Evolutionary conservation across 2,888 invertebrate species (phyloP).

Genomic region (Hyposoter dolosus): DNA sequence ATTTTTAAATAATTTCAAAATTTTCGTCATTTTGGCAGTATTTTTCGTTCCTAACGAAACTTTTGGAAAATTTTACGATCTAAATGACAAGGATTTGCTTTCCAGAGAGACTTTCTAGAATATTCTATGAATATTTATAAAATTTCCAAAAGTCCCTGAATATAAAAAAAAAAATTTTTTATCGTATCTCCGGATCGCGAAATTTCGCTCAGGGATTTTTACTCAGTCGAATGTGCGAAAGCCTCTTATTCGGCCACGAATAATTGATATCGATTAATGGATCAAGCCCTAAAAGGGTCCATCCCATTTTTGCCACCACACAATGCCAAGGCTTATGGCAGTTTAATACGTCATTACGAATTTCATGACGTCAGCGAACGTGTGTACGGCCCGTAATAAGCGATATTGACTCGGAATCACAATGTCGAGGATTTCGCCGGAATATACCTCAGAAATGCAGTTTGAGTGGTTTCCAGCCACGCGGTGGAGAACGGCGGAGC

Average conservation of each 20-base stretch:
- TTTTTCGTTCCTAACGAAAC: too few relatives aligned
- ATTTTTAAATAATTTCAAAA: background rate
- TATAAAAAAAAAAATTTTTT: too few relatives aligned
- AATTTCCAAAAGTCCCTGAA: too few relatives aligned
- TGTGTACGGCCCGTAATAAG: constrained; percentile 21
- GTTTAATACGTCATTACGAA: background rate
- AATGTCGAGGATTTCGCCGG: constrained; percentile 37
- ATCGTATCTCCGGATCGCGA: too few relatives aligned
- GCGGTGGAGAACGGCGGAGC: constrained; percentile 39
- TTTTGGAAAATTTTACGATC: too few relatives aligned
- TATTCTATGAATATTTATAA: too few relatives aligned
- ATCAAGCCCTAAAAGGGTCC: background rate
- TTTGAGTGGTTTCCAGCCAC: constrained; percentile 45
- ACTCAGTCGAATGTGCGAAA: background rate
- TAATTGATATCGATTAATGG: constrained; percentile 10
- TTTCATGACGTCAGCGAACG: constrained; percentile 14
- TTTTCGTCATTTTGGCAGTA: background rate
- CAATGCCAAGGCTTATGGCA: background rate
- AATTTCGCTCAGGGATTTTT: background rate
- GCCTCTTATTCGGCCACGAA: background rate
- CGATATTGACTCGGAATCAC: constrained; percentile 8
- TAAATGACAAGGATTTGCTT: too few relatives aligned
- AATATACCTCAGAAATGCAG: constrained; percentile 36
- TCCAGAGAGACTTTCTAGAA: too few relatives aligned
- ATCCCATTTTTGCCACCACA: background rate